Base-by-base conservation (phyloP, 2,797 vertebrate species). In the Allobates femoralis region DNA sequence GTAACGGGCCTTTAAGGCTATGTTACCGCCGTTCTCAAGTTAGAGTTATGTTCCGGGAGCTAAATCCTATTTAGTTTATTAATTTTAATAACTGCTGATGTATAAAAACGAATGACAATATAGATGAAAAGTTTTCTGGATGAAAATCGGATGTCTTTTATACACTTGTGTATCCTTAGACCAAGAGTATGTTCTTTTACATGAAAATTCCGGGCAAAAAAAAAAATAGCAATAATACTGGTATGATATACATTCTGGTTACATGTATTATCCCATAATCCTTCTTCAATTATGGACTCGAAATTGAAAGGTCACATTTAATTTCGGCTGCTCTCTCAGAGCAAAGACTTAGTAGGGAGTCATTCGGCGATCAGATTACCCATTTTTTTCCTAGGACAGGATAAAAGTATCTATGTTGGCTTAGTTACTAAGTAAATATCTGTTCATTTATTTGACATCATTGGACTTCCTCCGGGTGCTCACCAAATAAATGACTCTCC, bases 361-460 rank as follows among this genome's bases (percentile, higher is more conserved):
- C 46, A 34, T 67, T 34, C 76, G 32, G 26, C 32, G 18, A 79
- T 79, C 50, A 79, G 51, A 71, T 71, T 66, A 80, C 56, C 37
- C 41, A 28, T 23, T 62, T 62, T 74, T 80, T 80, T 64, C 67
- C 84, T 73, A 12, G 14, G 64, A 84, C 28, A 81, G 50, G 78
- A 62, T 62, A 74, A 73, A 86, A 79, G 74, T 85, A 69, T 84
- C 10, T 28, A 53, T 32, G 78, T 81, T 86, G 84, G 66, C 77
- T 86, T 81, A 64, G 53, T 81, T 80, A 37, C 84, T 73, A 86
- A 73, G 84, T 74, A 86, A 80, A 81, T 64, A 80, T 81, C 77
- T 67, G 34, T 30, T 86, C 76, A 64, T 86, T 80, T 71, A 41
- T 60, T 37, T 73, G 56, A 86, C 78, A 86, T 86, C 84, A 86